These are phyloP conservation scores for Synanthedon formicaeformis DNA, from an alignment of 2,888 invertebrate species.

Conservation along the genomic window DNA sequence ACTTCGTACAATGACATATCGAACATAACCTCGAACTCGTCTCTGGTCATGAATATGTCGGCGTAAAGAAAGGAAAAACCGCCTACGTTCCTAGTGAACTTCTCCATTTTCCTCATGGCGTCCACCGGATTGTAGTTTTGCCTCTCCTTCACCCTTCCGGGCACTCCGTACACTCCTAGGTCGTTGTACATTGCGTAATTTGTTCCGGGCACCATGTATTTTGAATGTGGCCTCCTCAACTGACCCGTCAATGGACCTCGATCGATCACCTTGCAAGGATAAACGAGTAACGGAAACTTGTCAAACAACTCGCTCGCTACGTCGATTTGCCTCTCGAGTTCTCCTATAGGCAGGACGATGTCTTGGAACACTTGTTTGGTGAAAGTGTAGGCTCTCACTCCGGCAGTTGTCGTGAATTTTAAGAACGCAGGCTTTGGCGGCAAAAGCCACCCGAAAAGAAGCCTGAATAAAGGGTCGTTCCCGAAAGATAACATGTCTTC, in stretches of 20 bases:
- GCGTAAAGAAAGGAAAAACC: slow-evolving; percentile 79
- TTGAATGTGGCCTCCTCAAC: slow-evolving; percentile 62
- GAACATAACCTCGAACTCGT: slow-evolving; percentile 77
- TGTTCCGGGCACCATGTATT: slow-evolving; percentile 73
- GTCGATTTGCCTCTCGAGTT: slow-evolving; percentile 74
- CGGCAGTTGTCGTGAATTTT: slow-evolving; percentile 79
- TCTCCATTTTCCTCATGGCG: slow-evolving; percentile 77
- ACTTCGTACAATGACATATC: slow-evolving; percentile 73
- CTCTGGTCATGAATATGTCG: slow-evolving; percentile 75
- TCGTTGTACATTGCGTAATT: slow-evolving; percentile 80
- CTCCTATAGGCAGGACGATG: slow-evolving; percentile 75
- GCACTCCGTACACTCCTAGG: slow-evolving; percentile 77
- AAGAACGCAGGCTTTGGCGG: slow-evolving; percentile 79
- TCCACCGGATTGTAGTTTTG: slow-evolving; percentile 73
- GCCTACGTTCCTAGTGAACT: slow-evolving; percentile 75
- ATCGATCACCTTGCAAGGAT: slow-evolving; percentile 76
- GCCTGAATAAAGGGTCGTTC: slow-evolving; percentile 73
- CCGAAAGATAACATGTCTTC: slow-evolving; percentile 79
- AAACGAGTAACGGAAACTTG: slow-evolving; percentile 76
- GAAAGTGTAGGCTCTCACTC: slow-evolving; percentile 76
- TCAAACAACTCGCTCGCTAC: slow-evolving; percentile 73
- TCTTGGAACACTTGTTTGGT: slow-evolving; percentile 80
- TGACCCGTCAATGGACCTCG: slow-evolving; percentile 72
- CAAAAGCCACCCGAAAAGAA: slow-evolving; percentile 74
- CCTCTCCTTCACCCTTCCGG: slow-evolving; percentile 72